Conservation (phyloP, 2,797 vertebrate genomes). For the Betta splendens region DNA sequence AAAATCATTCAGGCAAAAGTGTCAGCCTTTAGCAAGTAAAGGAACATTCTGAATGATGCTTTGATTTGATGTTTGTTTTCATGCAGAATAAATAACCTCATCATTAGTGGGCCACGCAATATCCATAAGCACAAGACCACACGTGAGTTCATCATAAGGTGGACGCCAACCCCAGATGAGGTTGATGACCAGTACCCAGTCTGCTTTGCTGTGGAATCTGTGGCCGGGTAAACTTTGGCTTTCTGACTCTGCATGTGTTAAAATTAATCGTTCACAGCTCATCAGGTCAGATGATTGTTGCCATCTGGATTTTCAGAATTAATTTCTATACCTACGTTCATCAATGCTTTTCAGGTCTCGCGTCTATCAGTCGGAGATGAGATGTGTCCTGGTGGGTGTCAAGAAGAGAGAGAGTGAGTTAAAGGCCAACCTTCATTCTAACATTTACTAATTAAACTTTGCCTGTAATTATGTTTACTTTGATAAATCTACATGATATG, state of each 20-base stretch:
- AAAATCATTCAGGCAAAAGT: too few species aligned
- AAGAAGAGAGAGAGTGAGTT: slow-evolving; percentile 30
- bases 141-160: slow-evolving; percentile 58
- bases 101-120: slow-evolving; percentile 67
- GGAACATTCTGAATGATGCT: neutral
- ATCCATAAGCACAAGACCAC: slow-evolving; percentile 54
- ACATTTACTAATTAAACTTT: neutral
- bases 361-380: slow-evolving; percentile 74
- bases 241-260: neutral
- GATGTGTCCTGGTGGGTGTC: slow-evolving; percentile 66
- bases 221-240: slow-evolving; percentile 37
- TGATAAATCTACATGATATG: too few species aligned
- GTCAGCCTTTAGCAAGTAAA: neutral
- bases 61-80: slow-evolving; percentile 8
- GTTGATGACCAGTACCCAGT: slow-evolving; percentile 53
- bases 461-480: too few species aligned
- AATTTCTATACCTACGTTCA: neutral
- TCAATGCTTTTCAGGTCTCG: slow-evolving; percentile 40
- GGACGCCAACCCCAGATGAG: slow-evolving; percentile 59
- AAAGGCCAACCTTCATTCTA: rapidly evolving
- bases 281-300: too few species aligned
- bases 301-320: neutral
- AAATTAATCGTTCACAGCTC: too few species aligned
- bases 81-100: slow-evolving; percentile 55
- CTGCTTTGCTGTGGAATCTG: slow-evolving; percentile 71